A percentile compares a stretch with the other conserved stretches of the same genome.
phyloP scores from a whole-genome alignment of 1,140 invertebrate genomes.

The Drosophila funebris region DNA sequence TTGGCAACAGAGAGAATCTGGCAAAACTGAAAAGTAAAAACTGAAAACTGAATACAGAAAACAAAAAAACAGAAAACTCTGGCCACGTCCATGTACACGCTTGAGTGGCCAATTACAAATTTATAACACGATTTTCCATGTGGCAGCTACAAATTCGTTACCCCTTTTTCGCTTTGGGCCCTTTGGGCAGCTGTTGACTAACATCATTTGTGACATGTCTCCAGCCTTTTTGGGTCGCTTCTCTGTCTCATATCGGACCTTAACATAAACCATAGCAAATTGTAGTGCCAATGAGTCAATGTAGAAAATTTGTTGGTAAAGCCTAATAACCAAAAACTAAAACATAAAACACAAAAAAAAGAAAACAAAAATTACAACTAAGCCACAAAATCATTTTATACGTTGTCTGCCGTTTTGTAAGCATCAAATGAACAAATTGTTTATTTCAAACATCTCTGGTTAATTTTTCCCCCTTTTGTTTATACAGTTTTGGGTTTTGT shows the following conservation, averaged over 20 bases:
- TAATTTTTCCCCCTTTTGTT: neutral
- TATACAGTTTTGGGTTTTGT: neutral
- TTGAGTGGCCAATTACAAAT: slow-evolving; percentile 44
- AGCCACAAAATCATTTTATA: slow-evolving; percentile 23
- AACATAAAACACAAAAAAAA: neutral
- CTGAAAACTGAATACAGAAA: neutral
- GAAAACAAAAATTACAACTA: slow-evolving; percentile 34
- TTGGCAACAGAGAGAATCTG: neutral
- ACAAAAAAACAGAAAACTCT: slow-evolving; percentile 13
- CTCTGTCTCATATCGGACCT: neutral
- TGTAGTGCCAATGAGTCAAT: slow-evolving; percentile 43
- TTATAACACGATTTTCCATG: slow-evolving; percentile 49
- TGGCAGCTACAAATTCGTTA: slow-evolving; percentile 36
- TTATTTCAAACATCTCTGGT: neutral
- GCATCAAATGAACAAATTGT: slow-evolving; percentile 25
- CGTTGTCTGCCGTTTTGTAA: slow-evolving; percentile 25
- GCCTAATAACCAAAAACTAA: neutral
- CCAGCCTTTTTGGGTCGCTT: slow-evolving; percentile 17
- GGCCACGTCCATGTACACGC: slow-evolving; percentile 22
- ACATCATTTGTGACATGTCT: slow-evolving; percentile 39
- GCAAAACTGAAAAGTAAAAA: neutral
- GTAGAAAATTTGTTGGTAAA: slow-evolving; percentile 15
- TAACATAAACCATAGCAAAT: slow-evolving; percentile 26
- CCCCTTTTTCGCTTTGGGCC: neutral
- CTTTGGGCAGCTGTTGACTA: slow-evolving; percentile 10